phyloP scores from a whole-genome alignment of 30 jellyfish, hydroid and myxozoan genomes.

The Sanderia malayensis region DNA sequence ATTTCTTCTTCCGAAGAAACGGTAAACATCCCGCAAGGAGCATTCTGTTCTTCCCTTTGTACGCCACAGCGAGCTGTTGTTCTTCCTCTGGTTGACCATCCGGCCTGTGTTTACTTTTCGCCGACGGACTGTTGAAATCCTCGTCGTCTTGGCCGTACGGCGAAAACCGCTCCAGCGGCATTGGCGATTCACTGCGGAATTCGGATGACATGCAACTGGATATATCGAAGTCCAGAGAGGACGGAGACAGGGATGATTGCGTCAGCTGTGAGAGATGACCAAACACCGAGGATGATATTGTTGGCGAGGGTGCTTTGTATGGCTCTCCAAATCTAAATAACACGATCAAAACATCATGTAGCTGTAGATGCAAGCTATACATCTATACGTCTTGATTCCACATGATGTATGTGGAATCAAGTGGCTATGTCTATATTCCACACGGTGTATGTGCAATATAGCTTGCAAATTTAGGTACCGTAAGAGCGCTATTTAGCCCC shows the following conservation, averaged over 20 bases:
- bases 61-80: slow-evolving; percentile 19
- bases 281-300: slow-evolving; percentile 57
- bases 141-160: slow-evolving; percentile 86
- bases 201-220: slow-evolving; percentile 58
- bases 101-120: slow-evolving; percentile 11
- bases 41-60: slow-evolving; percentile 44
- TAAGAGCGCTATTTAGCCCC: no score
- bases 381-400: no score
- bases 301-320: slow-evolving; percentile 50
- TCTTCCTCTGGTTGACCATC: slow-evolving; percentile 4
- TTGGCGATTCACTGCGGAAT: slow-evolving; percentile 38
- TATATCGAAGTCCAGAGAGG: slow-evolving; percentile 60
- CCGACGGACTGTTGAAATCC: slow-evolving; percentile 43
- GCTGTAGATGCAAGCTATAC: no score
- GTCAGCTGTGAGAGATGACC: slow-evolving; percentile 64
- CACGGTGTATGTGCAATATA: no score
- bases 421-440: no score
- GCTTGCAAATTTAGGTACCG: no score
- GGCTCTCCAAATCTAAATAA: slow-evolving; percentile 37
- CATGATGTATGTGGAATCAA: no score
- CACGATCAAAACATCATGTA: no score
- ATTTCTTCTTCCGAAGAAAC: slow-evolving; percentile 45
- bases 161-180: slow-evolving; percentile 55
- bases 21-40: slow-evolving; percentile 44
- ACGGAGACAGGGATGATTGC: slow-evolving; percentile 61